phyloP scores from a whole-genome alignment of 1,140 invertebrate species.

The Vanessa atalanta region DNA sequence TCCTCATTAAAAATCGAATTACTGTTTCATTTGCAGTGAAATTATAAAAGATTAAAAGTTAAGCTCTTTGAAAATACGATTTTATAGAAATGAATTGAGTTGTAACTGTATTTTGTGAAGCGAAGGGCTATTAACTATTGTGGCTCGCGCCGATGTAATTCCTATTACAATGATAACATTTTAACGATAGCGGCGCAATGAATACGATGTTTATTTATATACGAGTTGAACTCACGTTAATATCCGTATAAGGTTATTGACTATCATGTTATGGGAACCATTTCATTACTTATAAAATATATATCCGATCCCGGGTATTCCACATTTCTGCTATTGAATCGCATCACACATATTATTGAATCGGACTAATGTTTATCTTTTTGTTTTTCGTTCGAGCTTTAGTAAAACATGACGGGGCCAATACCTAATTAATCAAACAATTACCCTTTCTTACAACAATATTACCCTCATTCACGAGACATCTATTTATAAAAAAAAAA shows the following conservation, averaged over 20 bases:
- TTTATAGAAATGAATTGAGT: slow-evolving; percentile 4
- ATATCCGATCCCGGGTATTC: too few relatives aligned
- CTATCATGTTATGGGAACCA: too few relatives aligned
- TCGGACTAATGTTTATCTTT: too few relatives aligned
- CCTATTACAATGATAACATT: slow-evolving; percentile 8
- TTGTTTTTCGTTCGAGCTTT: too few relatives aligned
- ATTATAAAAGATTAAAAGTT: background rate
- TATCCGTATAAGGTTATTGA: too few relatives aligned
- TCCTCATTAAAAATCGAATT: background rate
- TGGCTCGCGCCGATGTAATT: background rate
- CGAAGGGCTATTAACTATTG: slow-evolving; percentile 1
- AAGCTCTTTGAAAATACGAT: slow-evolving; percentile 11
- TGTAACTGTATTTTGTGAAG: background rate
- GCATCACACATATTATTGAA: too few relatives aligned
- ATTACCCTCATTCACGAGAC: background rate
- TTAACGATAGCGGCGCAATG: slow-evolving; percentile 2
- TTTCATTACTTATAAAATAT: too few relatives aligned
- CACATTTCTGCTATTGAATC: too few relatives aligned
- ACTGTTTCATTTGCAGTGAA: background rate
- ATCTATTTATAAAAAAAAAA: background rate
- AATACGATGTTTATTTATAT: background rate
- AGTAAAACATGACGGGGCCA: too few relatives aligned
- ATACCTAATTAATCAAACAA: too few relatives aligned
- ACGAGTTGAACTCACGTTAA: background rate
- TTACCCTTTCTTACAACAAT: background rate